A percentile compares a stretch with the other conserved stretches of the same genome.
These are phyloP conservation scores for Myotis davidii DNA, from an alignment of 2,113 vertebrate species.

Conservation along the genomic window DNA sequence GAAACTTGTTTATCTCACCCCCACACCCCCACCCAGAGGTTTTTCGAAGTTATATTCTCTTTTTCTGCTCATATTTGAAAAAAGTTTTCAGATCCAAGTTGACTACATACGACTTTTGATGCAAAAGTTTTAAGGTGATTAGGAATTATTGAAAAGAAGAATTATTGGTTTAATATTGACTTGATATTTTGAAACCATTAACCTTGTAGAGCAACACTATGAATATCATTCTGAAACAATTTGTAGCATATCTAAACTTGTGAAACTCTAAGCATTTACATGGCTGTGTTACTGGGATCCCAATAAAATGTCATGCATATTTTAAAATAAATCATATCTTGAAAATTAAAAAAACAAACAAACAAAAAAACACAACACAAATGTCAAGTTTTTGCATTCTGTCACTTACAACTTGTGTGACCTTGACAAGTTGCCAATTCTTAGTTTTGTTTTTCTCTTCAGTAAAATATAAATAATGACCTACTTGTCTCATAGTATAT, in stretches of 20 bases:
- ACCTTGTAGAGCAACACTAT: background rate
- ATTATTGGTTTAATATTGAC: background rate
- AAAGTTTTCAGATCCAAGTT: background rate
- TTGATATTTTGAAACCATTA: background rate
- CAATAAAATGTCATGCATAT: background rate
- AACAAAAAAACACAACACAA: too few relatives aligned
- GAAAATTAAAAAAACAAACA: background rate
- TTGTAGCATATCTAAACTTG: background rate
- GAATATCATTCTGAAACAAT: background rate
- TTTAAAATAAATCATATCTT: background rate
- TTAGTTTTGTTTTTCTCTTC: background rate
- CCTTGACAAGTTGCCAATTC: background rate
- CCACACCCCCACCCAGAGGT: too few relatives aligned
- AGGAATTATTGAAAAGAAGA: background rate
- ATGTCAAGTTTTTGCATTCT: background rate
- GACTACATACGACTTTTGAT: background rate
- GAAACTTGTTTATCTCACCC: background rate
- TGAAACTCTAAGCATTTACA: background rate
- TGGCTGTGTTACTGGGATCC: background rate
- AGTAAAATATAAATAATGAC: constrained; percentile 21
- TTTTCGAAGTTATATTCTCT: background rate
- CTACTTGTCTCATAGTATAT: background rate
- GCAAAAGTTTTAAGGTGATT: background rate
- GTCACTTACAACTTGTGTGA: background rate
- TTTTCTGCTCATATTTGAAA: background rate